These are phyloP conservation scores for Leuciscus waleckii DNA, from an alignment of 2,797 vertebrate genomes.

Conservation along the genomic window DNA sequence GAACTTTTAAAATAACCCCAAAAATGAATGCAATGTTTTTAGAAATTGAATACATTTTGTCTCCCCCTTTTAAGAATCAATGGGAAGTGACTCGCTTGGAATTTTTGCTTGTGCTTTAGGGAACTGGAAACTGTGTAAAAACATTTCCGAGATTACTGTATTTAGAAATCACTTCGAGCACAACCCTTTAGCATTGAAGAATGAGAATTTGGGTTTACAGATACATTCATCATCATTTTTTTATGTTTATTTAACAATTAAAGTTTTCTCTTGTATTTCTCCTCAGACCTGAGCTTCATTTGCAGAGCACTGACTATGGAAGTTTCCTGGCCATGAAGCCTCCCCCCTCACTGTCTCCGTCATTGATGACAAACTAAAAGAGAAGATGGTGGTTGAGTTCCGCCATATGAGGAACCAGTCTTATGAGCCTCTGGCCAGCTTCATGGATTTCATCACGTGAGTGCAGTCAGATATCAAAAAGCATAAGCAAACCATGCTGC, in stretches of 20 bases:
- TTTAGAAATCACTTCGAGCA: too few relatives aligned
- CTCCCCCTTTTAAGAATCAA: constrained; percentile 1
- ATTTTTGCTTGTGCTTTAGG: constrained; percentile 48
- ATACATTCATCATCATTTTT: not conserved
- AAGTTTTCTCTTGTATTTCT: not conserved
- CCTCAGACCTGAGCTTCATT: constrained; percentile 92
- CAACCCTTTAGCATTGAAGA: not conserved
- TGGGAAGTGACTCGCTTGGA: constrained; percentile 13
- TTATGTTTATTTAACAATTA: not conserved
- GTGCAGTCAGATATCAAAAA: constrained; percentile 38
- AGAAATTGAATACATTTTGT: not conserved
- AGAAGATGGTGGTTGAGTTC: constrained; percentile 99
- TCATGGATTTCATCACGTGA: constrained; percentile 98
- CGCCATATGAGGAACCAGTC: constrained; percentile 99
- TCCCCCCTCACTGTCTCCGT: constrained; percentile 96
- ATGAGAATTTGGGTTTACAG: not conserved
- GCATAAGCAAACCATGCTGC: not conserved
- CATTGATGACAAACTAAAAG: constrained; percentile 98
- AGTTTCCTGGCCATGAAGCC: constrained; percentile 95
- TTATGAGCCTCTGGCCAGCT: constrained; percentile 95
- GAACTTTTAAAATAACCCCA: not conserved
- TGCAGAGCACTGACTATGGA: constrained; percentile 98
- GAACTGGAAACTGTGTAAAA: constrained; percentile 61
- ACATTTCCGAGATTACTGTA: constrained; percentile 30
- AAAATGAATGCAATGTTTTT: too few relatives aligned